Evolutionary conservation across 2,888 invertebrate genomes (phyloP), one percentile per base, ranked within the genome.

Genomic region (Camponotus fellah): DNA sequence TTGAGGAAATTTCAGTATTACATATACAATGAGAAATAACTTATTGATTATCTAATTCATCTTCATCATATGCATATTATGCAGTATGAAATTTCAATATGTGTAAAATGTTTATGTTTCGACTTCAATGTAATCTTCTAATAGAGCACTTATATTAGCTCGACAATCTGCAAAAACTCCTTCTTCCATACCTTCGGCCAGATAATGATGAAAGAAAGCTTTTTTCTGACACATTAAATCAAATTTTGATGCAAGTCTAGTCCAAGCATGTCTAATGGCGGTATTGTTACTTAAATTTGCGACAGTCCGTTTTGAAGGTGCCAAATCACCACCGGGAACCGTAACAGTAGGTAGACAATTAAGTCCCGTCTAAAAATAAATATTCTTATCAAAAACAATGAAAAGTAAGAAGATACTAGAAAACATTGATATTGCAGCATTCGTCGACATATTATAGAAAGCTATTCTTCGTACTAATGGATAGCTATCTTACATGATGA

Each of bases 151-250:
- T 72, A 97, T 94, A 92, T 97, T 96, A 68, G 96, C 95, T 8
- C 96, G 94, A 0, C 97, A 97, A 79, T 96, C 97, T 46, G 93
- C 91, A 86, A 97, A 96, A 92, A 96, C 96, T 2, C 95, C 95
- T 95, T 97, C 97, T 94, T 97, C 97, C 94, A 97, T 95, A 2
- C 97, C 97, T 95, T 97, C 97, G 3, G 96, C 96, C 5, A 97
- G 96, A 91, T 97, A 99, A 96, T 98, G 98, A 95, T 98, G 98
- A 17, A 99, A 97, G 94, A 98, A 99, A 6, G 98, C 98, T 82
- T 97, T 96, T 93, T 98, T 98, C 82, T 96, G 96, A 92, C 97
- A 98, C 97, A 99, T 97, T 74, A 97, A 94, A 85, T 97, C 97
- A 94, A 97, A 98, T 94, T 99, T 98, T 91, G 96, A 96, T 91